Percentiles rank a stretch among this genome's conserved stretches.
Conservation (phyloP, 1,140 invertebrate genomes). For the Tribolium castaneum region DNA sequence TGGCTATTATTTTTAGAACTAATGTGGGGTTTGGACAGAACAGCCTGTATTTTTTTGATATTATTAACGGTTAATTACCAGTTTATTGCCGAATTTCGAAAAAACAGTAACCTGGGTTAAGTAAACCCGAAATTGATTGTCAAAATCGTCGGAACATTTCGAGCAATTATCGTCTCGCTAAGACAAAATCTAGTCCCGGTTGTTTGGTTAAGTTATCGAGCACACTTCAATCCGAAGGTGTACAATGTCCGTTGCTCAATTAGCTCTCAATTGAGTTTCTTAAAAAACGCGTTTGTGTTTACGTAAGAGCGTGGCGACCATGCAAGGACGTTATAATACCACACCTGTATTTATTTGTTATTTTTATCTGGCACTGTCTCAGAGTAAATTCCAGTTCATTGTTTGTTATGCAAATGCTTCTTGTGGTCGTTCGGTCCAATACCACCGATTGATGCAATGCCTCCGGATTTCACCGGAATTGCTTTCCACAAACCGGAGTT, state of each 20-base stretch:
- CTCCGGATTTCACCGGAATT: no score
- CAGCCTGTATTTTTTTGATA: no score
- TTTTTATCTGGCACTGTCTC: constrained; percentile 45
- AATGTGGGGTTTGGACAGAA: no score
- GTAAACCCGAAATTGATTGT: no score
- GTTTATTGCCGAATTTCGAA: no score
- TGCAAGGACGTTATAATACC: constrained; percentile 48
- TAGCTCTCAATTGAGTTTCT: constrained; percentile 41
- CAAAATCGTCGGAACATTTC: not conserved
- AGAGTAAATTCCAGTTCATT: constrained; percentile 46
- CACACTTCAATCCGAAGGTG: constrained; percentile 22
- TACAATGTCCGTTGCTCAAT: constrained; percentile 36
- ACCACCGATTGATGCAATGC: constrained; percentile 14
- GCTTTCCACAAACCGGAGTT: not conserved
- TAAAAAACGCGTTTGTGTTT: constrained; percentile 37
- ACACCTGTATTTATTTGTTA: constrained; percentile 49
- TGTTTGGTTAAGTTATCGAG: constrained; percentile 13
- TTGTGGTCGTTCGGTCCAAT: constrained; percentile 11
- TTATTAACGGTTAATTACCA: no score
- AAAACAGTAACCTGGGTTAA: no score
- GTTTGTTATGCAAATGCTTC: constrained; percentile 48
- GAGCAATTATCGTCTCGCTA: constrained; percentile 9
- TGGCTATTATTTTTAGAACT: no score
- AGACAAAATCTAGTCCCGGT: not conserved
- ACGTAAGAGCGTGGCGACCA: constrained; percentile 44